A percentile compares a stretch with the other conserved stretches of the same genome.
Conservation (phyloP, 2,113 vertebrate species). For the Coryphaenoides rupestris region DNA sequence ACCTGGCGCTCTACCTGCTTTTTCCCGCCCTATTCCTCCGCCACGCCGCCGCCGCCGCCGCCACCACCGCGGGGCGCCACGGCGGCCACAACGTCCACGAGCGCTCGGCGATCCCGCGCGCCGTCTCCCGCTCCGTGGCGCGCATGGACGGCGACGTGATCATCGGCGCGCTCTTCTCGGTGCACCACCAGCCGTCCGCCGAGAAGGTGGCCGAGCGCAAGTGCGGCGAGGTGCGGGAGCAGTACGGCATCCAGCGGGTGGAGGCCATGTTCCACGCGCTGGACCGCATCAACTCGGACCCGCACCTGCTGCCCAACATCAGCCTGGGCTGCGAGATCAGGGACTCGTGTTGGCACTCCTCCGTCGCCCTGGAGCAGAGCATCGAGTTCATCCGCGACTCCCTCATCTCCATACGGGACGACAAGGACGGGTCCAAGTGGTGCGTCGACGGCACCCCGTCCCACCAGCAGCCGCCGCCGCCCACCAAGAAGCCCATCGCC, state of each 20-base stretch:
- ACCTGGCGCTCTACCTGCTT: slow-evolving; percentile 70
- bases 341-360: slow-evolving; percentile 98
- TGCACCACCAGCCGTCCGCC: slow-evolving; percentile 95
- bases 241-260: slow-evolving; percentile 97
- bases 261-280: slow-evolving; percentile 98
- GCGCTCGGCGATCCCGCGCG: slow-evolving; percentile 71
- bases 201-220: slow-evolving; percentile 96
- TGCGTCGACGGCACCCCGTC: slow-evolving; percentile 86
- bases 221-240: slow-evolving; percentile 95
- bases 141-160: slow-evolving; percentile 98
- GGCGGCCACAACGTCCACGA: slow-evolving; percentile 64
- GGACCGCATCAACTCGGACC: slow-evolving; percentile 94
- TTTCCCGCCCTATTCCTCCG: slow-evolving; percentile 69
- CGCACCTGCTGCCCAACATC: slow-evolving; percentile 89
- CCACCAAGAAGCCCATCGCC: slow-evolving; percentile 91
- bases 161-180: slow-evolving; percentile 96
- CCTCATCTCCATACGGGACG: slow-evolving; percentile 94
- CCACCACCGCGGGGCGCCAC: slow-evolving; percentile 47
- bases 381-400: slow-evolving; percentile 99
- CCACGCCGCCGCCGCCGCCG: slow-evolving; percentile 40
- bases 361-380: slow-evolving; percentile 96
- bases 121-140: slow-evolving; percentile 85
- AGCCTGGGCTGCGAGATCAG: slow-evolving; percentile 96
- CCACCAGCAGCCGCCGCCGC: slow-evolving; percentile 72
- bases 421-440: slow-evolving; percentile 86